Percentiles rank a stretch among this genome's conserved stretches.
Conservation (phyloP, 2,888 invertebrate species). For the Meganola albula region DNA sequence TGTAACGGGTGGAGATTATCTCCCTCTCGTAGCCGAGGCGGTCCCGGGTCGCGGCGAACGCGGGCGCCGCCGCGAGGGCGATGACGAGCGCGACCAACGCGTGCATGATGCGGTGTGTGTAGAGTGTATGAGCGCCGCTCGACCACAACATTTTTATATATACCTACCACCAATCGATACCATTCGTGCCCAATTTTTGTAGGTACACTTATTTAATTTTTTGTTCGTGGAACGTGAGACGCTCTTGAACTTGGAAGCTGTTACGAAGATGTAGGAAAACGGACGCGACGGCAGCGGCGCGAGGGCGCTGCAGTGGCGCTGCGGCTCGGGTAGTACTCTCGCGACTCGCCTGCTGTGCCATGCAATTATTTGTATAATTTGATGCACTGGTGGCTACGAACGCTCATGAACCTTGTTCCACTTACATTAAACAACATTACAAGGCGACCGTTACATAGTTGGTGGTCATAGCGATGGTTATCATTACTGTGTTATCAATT, state of each 20-base stretch:
- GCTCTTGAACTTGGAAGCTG: constrained; percentile 65
- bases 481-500: constrained; percentile 12
- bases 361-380: constrained; percentile 51
- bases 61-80: constrained; percentile 47
- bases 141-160: constrained; percentile 68
- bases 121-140: constrained; percentile 71
- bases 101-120: constrained; percentile 69
- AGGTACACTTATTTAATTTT: constrained; percentile 45
- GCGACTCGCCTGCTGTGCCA: constrained; percentile 18
- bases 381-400: constrained; percentile 54
- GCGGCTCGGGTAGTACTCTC: constrained; percentile 25
- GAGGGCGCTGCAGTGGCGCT: no score
- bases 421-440: constrained; percentile 61
- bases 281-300: constrained; percentile 18
- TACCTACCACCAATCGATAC: constrained; percentile 65
- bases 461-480: constrained; percentile 14
- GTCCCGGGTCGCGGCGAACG: constrained; percentile 44
- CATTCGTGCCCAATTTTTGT: constrained; percentile 70
- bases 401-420: constrained; percentile 73
- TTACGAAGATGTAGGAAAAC: constrained; percentile 38
- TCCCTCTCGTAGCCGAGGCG: constrained; percentile 66
- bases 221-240: constrained; percentile 43
- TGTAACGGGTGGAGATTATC: constrained; percentile 54
- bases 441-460: constrained; percentile 48
- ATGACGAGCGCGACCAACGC: constrained; percentile 62